Evolutionary conservation across 2,888 invertebrate species (phyloP), one percentile per base, ranked within the genome.

Genomic region (Neoaliturus tenellus): DNA sequence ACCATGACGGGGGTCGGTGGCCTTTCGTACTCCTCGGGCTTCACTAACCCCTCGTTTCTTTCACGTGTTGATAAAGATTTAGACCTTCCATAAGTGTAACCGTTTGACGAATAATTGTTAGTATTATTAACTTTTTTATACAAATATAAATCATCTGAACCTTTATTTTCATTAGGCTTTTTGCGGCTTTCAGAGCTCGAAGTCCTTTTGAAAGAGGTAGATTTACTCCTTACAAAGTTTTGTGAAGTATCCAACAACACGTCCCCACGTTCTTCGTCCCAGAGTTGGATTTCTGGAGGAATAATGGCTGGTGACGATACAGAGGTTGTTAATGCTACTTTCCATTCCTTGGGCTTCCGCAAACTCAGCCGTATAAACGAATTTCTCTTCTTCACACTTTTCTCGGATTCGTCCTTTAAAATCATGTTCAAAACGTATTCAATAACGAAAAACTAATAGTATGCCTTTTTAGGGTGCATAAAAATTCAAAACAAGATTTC

Each of bases 321-420:
- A 87, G 93, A 92, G 51, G 94, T 94, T 67, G 93, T 92, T 86
- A 94, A 89, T 89, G 94, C 93, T 94, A 94, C 94, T 90, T 93
- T 93, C 90, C 92, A 93, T 87, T 92, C 92, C 88, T 90, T 91
- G 73, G 94, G 93, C 89, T 93, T 94, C 88, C 92, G 91, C 86
- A 94, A 90, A 90, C 94, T 93, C 87, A 94, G 92, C 85, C 92
- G 91, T 88, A 94, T 82, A 25, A 78, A 78, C 5, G 78, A 78
- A 20, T 55, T 78, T 14, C 78, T 35, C 10, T 78, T 55, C n/a
- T 51, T 55, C 3, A 31, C 75, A 0, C 8, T 48, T 55, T 51
- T 33, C n/a, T 55, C 35, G 3, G 51, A 20, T 35, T 33, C 5
- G 20, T 78, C 55, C 35, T 78, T 55, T 8, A 55, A 14, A 31